Percentiles rank a stretch among this genome's conserved stretches.
Evolutionary conservation across 2,888 invertebrate species (phyloP).

Genomic region (Osmoderma eremita): DNA sequence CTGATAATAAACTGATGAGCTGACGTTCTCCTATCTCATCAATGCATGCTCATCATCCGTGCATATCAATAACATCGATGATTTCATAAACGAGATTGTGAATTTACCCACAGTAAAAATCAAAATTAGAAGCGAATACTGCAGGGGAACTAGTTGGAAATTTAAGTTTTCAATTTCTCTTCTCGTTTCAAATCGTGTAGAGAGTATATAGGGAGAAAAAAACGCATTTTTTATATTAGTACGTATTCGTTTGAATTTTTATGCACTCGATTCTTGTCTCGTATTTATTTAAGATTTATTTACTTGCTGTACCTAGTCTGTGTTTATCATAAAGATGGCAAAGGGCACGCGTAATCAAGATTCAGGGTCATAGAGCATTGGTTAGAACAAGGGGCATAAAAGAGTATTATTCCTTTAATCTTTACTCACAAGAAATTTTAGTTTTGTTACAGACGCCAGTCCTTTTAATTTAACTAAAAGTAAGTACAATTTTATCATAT

Average conservation of each 20-base stretch:
- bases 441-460: slow-evolving; percentile 17
- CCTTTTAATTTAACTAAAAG: slow-evolving; percentile 16
- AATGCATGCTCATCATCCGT: no score
- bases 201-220: no score
- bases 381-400: slow-evolving; percentile 38
- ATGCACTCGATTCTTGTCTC: slow-evolving; percentile 11
- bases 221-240: no score
- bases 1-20: no score
- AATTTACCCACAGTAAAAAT: no score
- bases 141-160: no score
- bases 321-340: slow-evolving; percentile 33
- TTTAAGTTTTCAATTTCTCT: no score
- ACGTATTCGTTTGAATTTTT: not conserved
- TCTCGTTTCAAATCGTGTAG: no score
- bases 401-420: slow-evolving; percentile 32
- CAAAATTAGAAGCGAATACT: no score
- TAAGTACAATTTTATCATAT: not conserved
- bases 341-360: slow-evolving; percentile 41
- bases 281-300: slow-evolving; percentile 3
- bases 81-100: no score
- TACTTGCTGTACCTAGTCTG: slow-evolving; percentile 37
- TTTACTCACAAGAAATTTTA: slow-evolving; percentile 11
- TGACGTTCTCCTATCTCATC: no score
- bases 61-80: no score
- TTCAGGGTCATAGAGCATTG: slow-evolving; percentile 45